These are phyloP conservation scores for Heliopora coerulea DNA, from an alignment of 92 coral and sea anemone species.

Conservation along the genomic window DNA sequence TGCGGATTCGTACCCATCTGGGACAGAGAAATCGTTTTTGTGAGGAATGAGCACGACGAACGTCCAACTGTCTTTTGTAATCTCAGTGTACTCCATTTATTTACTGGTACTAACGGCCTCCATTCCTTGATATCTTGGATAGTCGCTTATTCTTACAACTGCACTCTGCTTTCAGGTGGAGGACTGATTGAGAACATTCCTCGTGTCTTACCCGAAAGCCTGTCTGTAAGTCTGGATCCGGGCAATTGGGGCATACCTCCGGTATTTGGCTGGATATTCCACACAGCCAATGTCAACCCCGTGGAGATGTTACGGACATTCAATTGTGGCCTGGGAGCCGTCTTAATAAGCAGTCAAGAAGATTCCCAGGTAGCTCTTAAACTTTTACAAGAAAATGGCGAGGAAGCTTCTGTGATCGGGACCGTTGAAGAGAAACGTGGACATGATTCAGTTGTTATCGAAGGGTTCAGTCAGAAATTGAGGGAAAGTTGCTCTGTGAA, in stretches of 20 bases:
- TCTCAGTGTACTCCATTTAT: no score
- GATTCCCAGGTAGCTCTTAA: conserved; percentile 50
- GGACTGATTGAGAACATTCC: conserved; percentile 86
- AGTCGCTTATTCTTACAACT: no score
- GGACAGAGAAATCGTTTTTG: no score
- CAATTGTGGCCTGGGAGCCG: conserved; percentile 92
- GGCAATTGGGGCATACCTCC: conserved; percentile 70
- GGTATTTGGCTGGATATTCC: conserved; percentile 83
- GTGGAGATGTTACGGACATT: conserved; percentile 80
- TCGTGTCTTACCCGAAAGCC: conserved; percentile 68
- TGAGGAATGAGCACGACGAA: no score
- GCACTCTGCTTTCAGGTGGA: conserved; percentile 62
- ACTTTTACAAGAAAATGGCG: conserved; percentile 58
- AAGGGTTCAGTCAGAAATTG: not conserved
- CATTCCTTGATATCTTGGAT: no score
- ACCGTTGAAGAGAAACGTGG: conserved; percentile 37
- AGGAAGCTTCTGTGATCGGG: conserved; percentile 74
- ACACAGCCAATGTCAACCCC: conserved; percentile 66
- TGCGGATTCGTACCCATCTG: no score
- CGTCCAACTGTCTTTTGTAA: no score
- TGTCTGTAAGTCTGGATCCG: conserved; percentile 77
- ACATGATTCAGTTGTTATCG: not conserved
- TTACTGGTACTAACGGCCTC: no score
- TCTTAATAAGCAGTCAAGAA: conserved; percentile 58
- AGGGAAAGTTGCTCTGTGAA: not conserved